Evolutionary conservation across 2,113 vertebrate species (phyloP).

Genomic region (Plestiodon gilberti): DNA sequence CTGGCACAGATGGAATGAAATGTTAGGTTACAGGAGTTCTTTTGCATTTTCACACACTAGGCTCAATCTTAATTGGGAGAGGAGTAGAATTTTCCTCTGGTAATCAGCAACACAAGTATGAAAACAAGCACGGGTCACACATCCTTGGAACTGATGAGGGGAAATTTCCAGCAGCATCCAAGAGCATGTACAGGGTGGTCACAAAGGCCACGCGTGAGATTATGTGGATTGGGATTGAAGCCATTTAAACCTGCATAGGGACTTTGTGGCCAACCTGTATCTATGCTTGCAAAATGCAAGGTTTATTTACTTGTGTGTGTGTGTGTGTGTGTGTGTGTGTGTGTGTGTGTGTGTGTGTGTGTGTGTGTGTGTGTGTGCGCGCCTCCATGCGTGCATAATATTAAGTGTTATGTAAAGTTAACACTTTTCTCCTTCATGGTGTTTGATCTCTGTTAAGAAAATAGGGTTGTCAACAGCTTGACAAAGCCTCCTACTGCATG

Average conservation of each 20-base stretch:
- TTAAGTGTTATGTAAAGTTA: background rate
- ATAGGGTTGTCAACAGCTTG: background rate
- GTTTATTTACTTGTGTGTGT: background rate
- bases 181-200: background rate
- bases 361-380: background rate
- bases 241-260: too few relatives aligned
- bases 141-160: background rate
- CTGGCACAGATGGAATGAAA: too few relatives aligned
- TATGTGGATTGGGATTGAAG: too few relatives aligned
- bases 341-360: too few relatives aligned
- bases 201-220: too few relatives aligned
- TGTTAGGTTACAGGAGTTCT: too few relatives aligned
- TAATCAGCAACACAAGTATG: background rate
- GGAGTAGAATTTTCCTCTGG: background rate
- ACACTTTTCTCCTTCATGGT: background rate
- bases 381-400: background rate
- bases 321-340: background rate
- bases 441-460: background rate
- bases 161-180: background rate
- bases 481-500: background rate
- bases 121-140: background rate
- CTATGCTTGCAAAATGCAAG: background rate
- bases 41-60: too few relatives aligned
- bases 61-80: background rate
- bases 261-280: too few relatives aligned